These are phyloP conservation scores for Glandiceps talaboti DNA, from an alignment of 53 echinoderm and acorn worm species.

Conservation along the genomic window DNA sequence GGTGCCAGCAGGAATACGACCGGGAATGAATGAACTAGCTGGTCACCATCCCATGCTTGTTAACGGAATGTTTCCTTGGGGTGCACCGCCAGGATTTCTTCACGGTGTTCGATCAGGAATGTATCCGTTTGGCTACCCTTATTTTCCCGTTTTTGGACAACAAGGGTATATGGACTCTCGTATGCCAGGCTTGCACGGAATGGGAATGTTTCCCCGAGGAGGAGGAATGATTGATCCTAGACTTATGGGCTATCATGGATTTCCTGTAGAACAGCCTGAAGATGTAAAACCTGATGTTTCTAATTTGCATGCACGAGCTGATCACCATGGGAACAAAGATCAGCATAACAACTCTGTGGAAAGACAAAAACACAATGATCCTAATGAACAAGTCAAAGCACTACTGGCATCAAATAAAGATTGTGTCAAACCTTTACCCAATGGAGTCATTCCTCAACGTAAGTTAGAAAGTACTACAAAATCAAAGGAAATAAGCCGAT, in stretches of 20 bases:
- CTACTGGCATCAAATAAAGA: background rate
- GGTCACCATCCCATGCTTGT: conserved; percentile 44
- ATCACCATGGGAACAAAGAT: background rate
- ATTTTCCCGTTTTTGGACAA: background rate
- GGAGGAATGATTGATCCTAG: background rate
- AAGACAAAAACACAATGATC: background rate
- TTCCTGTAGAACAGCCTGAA: conserved; percentile 1
- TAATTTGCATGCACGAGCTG: background rate
- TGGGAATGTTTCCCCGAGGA: background rate
- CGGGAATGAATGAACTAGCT: conserved; percentile 30
- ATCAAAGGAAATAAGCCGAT: background rate
- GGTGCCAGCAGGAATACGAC: conserved; percentile 22
- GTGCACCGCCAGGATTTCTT: conserved; percentile 7
- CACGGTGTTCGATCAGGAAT: background rate
- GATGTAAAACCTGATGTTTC: conserved; percentile 42
- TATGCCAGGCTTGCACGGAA: background rate
- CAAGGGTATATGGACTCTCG: background rate
- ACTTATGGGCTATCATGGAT: background rate
- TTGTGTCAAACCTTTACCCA: background rate
- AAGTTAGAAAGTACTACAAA: background rate
- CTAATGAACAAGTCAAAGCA: background rate
- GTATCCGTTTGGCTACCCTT: background rate
- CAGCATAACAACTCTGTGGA: background rate
- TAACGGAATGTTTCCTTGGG: conserved; percentile 46
- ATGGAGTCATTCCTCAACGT: background rate